Conservation (phyloP, 2,797 vertebrate genomes). For the Lutjanus campechanus region DNA sequence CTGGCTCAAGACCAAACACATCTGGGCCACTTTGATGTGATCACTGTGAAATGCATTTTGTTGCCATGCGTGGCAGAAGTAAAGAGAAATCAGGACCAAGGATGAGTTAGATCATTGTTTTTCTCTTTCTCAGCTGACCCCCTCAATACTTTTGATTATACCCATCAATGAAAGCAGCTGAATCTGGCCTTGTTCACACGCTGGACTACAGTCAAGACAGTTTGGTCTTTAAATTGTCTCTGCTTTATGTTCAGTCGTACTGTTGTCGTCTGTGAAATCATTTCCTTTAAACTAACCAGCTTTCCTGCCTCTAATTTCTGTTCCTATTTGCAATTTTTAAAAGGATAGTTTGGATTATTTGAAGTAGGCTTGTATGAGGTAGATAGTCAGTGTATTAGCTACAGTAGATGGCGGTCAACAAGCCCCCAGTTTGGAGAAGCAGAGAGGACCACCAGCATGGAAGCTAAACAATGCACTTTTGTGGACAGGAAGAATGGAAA, state of each 20-base stretch:
- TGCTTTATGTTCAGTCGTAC: conserved; percentile 7
- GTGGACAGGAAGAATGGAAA: too few species aligned
- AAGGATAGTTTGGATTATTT: too few species aligned
- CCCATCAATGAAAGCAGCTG: conserved; percentile 29
- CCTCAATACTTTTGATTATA: conserved; percentile 36
- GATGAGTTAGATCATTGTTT: conserved; percentile 40
- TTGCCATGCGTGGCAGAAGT: conserved; percentile 27
- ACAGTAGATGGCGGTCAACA: too few species aligned
- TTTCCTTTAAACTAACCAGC: neutral
- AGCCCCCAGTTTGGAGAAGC: too few species aligned
- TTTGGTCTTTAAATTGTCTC: conserved; percentile 8
- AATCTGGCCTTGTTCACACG: conserved; percentile 19
- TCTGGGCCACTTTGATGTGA: conserved; percentile 55
- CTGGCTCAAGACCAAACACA: conserved; percentile 59
- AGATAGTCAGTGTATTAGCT: too few species aligned
- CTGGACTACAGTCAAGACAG: conserved; percentile 17
- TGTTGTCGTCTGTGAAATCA: neutral
- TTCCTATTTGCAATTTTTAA: neutral
- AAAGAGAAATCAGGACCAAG: conserved; percentile 37
- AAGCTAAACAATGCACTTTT: too few species aligned
- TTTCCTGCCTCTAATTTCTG: neutral
- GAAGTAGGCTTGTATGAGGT: too few species aligned
- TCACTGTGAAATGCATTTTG: conserved; percentile 48
- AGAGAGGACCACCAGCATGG: too few species aligned
- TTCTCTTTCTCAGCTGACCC: conserved; percentile 51